These are phyloP conservation scores for Graphium colonna DNA, from an alignment of 2,888 invertebrate species.

Conservation along the genomic window DNA sequence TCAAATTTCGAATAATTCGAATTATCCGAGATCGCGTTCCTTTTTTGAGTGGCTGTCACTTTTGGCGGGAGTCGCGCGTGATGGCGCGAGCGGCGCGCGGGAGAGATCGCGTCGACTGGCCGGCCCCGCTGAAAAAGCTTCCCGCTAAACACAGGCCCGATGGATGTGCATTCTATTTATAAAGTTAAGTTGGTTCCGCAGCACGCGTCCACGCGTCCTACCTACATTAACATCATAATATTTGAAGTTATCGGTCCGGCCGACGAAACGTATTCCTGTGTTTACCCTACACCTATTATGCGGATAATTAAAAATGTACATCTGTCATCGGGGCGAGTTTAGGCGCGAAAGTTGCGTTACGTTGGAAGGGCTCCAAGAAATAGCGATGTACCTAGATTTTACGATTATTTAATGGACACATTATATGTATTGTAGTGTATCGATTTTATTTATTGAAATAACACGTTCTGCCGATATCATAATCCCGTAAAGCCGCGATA, in stretches of 20 bases:
- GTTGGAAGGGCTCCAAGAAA: conserved; percentile 64
- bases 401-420: conserved; percentile 44
- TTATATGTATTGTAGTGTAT: conserved; percentile 35
- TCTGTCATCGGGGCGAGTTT: conserved; percentile 28
- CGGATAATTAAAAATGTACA: conserved; percentile 40
- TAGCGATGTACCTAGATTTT: conserved; percentile 49
- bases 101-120: conserved; percentile 62
- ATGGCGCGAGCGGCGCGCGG: conserved; percentile 62
- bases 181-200: conserved; percentile 68
- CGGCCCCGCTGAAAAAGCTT: conserved; percentile 65
- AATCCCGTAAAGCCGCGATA: conserved; percentile 52
- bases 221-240: conserved; percentile 64
- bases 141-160: conserved; percentile 64
- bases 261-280: conserved; percentile 56
- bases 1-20: conserved; percentile 27
- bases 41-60: conserved; percentile 48
- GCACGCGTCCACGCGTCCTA: conserved; percentile 57
- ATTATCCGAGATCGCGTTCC: conserved; percentile 39
- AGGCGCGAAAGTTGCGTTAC: conserved; percentile 32
- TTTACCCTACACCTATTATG: conserved; percentile 34
- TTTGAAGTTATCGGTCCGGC: conserved; percentile 69
- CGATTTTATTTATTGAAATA: conserved; percentile 62
- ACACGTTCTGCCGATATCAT: conserved; percentile 50
- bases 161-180: conserved; percentile 78
- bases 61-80: conserved; percentile 45